phyloP scores from a whole-genome alignment of 1,140 invertebrate genomes.

The Drosophila ambigua region DNA sequence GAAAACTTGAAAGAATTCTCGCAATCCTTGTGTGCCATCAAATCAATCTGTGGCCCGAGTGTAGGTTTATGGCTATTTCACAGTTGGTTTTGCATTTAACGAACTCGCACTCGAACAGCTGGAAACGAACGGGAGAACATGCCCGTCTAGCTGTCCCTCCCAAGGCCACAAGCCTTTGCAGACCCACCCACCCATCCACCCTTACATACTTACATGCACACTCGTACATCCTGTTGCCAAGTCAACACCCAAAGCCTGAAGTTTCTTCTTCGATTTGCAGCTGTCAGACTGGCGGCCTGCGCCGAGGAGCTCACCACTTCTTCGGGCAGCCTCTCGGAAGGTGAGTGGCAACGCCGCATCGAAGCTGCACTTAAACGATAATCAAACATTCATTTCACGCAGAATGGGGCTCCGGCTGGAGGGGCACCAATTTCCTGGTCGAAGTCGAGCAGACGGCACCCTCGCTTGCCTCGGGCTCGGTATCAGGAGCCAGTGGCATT shows the following conservation, averaged over 20 bases:
- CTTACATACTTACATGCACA: not conserved
- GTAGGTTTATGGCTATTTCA: constrained; percentile 22
- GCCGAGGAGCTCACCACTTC: constrained; percentile 65
- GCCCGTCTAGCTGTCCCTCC: no score
- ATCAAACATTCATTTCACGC: not conserved
- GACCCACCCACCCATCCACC: no score
- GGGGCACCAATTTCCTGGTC: constrained; percentile 78
- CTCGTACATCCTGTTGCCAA: constrained; percentile 7
- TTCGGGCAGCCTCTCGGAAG: constrained; percentile 72
- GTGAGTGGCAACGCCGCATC: constrained; percentile 34
- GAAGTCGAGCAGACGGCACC: constrained; percentile 76
- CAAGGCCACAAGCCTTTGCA: no score
- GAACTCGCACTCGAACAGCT: not conserved
- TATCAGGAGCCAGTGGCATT: constrained; percentile 11
- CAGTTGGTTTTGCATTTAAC: constrained; percentile 5
- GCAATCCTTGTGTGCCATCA: constrained; percentile 5
- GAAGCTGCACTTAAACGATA: no score
- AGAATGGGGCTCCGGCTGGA: constrained; percentile 83
- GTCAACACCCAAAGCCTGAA: constrained; percentile 20
- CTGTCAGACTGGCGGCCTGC: constrained; percentile 57
- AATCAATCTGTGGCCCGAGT: constrained; percentile 14
- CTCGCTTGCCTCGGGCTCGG: constrained; percentile 40
- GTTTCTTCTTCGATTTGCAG: constrained; percentile 42
- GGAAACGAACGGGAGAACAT: no score
- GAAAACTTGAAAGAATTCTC: constrained; percentile 30